These are phyloP conservation scores for Hypsibius dujardini DNA, from an alignment of 1,140 invertebrate genomes.

Conservation along the genomic window DNA sequence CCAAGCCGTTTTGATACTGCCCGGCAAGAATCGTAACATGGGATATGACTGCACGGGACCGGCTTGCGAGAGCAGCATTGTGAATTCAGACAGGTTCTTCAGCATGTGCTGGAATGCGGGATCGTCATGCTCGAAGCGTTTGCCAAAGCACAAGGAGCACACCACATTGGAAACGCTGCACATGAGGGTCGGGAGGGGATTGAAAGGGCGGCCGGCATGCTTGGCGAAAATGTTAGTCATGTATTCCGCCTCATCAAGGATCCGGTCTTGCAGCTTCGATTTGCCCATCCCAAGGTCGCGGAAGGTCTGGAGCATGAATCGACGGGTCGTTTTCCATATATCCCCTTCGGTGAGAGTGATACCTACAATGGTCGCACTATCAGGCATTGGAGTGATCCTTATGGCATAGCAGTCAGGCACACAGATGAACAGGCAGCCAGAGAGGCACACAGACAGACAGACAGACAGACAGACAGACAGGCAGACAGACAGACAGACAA, in stretches of 20 bases:
- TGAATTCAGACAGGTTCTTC: background rate
- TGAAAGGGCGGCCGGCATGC: background rate
- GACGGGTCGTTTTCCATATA: slow-evolving; percentile 61
- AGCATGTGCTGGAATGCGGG: background rate
- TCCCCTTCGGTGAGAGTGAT: slow-evolving; percentile 60
- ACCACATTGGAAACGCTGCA: background rate
- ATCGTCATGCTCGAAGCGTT: slow-evolving; percentile 1
- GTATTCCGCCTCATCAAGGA: slow-evolving; percentile 36
- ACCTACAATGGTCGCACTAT: slow-evolving; percentile 44
- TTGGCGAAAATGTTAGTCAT: background rate
- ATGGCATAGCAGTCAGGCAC: too few relatives aligned
- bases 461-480: too few relatives aligned
- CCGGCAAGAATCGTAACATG: background rate
- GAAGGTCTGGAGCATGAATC: slow-evolving; percentile 49
- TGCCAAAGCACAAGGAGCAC: background rate
- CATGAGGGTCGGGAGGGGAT: background rate
- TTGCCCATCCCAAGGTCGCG: slow-evolving; percentile 49
- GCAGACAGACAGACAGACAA: too few relatives aligned
- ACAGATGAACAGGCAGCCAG: too few relatives aligned
- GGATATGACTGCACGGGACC: background rate
- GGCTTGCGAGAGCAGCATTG: background rate
- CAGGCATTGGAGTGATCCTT: too few relatives aligned
- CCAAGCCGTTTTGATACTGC: background rate
- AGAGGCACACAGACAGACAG: too few relatives aligned
- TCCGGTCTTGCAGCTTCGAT: slow-evolving; percentile 42